Conservation (phyloP, 53 echinoderm and acorn worm genomes). For the Henricia sp. region DNA sequence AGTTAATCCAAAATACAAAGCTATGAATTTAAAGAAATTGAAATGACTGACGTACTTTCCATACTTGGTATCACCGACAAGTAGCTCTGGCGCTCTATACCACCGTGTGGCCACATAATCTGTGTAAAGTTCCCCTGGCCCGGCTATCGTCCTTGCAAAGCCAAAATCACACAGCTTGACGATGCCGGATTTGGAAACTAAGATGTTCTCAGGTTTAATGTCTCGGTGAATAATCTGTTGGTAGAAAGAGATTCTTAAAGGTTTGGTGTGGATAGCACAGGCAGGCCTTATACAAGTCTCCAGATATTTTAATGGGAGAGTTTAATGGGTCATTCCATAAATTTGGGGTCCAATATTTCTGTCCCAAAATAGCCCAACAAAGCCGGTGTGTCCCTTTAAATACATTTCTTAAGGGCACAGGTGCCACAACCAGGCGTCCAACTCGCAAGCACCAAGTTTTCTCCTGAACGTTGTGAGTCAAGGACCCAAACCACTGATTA, state of each 20-base stretch:
- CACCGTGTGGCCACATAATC: conserved; percentile 99
- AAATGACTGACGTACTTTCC: conserved; percentile 85
- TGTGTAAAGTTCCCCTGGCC: conserved; percentile 96
- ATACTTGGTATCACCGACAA: conserved; percentile 97
- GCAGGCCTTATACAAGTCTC: not conserved
- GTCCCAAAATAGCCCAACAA: too few relatives aligned
- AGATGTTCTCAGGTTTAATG: conserved; percentile 97
- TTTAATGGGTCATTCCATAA: not conserved
- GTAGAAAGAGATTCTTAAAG: not conserved
- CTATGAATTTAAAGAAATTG: too few relatives aligned
- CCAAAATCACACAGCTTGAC: conserved; percentile 99
- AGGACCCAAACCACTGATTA: not conserved
- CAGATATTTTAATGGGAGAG: not conserved
- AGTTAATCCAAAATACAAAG: too few relatives aligned
- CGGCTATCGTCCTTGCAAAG: conserved; percentile 98
- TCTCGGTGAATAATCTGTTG: conserved; percentile 98
- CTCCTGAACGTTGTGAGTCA: not conserved
- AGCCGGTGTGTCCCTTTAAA: too few relatives aligned
- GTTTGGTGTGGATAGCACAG: too few relatives aligned
- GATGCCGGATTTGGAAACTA: conserved; percentile 93
- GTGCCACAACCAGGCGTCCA: not conserved
- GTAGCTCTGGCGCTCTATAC: conserved; percentile 96
- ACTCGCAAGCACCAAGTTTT: not conserved
- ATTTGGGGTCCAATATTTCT: too few relatives aligned
- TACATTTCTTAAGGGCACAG: too few relatives aligned